Percentiles rank a stretch among this genome's conserved stretches.
phyloP scores from a whole-genome alignment of 2,888 invertebrate genomes.

The Mimumesa dahlbomi region DNA sequence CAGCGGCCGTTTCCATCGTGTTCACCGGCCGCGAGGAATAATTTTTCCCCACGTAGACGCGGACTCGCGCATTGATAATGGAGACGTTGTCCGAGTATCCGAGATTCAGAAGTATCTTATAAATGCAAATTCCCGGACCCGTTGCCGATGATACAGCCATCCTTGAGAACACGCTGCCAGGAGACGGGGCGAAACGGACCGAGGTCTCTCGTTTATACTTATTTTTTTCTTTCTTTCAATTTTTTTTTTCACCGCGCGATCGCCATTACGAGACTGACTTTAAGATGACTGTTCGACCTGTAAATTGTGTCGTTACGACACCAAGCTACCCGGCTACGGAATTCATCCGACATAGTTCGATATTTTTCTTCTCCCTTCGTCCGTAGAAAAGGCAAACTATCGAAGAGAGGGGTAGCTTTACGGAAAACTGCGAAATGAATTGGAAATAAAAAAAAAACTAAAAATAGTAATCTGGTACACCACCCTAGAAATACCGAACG shows the following conservation, averaged over 20 bases:
- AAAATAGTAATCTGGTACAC: too few species aligned
- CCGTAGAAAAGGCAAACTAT: too few species aligned
- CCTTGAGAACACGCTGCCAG: constrained; percentile 24
- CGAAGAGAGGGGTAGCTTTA: too few species aligned
- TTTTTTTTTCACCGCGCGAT: not conserved
- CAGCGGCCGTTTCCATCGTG: not conserved
- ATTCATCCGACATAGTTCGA: too few species aligned
- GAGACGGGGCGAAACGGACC: not conserved
- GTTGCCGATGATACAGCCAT: constrained; percentile 18
- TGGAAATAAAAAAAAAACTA: too few species aligned
- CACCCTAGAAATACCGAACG: too few species aligned
- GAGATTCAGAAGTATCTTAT: constrained; percentile 25
- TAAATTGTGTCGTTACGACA: not conserved
- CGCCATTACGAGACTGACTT: constrained; percentile 4
- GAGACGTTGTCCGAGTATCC: constrained; percentile 24
- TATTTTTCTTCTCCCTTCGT: too few species aligned
- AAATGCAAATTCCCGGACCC: constrained; percentile 36
- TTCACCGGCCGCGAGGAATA: too few species aligned
- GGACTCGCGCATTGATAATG: constrained; percentile 22
- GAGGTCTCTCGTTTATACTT: not conserved
- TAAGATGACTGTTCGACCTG: not conserved
- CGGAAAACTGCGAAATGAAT: too few species aligned
- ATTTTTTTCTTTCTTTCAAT: too few species aligned
- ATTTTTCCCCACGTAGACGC: too few species aligned
- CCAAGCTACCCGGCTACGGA: too few species aligned